phyloP scores from a whole-genome alignment of 2,113 vertebrate species.

The Castor canadensis region DNA sequence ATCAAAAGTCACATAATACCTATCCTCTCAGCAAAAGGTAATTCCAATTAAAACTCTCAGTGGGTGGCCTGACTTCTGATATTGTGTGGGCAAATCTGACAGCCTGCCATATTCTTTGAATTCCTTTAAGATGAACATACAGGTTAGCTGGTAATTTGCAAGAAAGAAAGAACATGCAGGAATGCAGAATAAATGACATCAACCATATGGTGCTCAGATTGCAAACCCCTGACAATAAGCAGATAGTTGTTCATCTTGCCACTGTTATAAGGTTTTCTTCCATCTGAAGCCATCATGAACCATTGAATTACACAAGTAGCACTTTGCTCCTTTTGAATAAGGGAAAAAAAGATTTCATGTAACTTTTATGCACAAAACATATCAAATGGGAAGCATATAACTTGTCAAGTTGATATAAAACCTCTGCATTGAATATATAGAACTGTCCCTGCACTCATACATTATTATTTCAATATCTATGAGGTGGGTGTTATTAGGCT shows the following conservation, averaged over 20 bases:
- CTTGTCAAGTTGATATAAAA: constrained; percentile 4
- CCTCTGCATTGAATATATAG: background rate
- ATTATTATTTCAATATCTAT: too few relatives aligned
- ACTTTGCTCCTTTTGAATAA: constrained; percentile 34
- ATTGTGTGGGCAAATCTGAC: constrained; percentile 39
- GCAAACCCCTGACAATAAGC: constrained; percentile 51
- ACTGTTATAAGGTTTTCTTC: constrained; percentile 9
- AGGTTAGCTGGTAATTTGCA: constrained; percentile 54
- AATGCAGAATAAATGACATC: constrained; percentile 19
- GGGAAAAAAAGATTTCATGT: background rate
- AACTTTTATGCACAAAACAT: background rate
- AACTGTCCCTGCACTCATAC: too few relatives aligned
- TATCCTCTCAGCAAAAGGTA: constrained; percentile 47
- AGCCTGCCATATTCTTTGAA: constrained; percentile 44
- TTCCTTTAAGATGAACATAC: constrained; percentile 51
- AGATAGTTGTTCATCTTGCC: constrained; percentile 53
- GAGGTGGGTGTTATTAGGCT: background rate
- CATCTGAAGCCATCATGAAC: background rate
- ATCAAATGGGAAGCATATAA: constrained; percentile 20
- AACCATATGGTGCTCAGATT: constrained; percentile 43
- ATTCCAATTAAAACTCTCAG: constrained; percentile 48
- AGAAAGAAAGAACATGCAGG: constrained; percentile 8
- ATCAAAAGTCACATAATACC: background rate
- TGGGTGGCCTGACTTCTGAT: constrained; percentile 68
- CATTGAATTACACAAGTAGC: constrained; percentile 17